Percentiles rank a stretch among this genome's conserved stretches.
Evolutionary conservation across 2,113 vertebrate species (phyloP).

Genomic region (Tylochromis polylepis): DNA sequence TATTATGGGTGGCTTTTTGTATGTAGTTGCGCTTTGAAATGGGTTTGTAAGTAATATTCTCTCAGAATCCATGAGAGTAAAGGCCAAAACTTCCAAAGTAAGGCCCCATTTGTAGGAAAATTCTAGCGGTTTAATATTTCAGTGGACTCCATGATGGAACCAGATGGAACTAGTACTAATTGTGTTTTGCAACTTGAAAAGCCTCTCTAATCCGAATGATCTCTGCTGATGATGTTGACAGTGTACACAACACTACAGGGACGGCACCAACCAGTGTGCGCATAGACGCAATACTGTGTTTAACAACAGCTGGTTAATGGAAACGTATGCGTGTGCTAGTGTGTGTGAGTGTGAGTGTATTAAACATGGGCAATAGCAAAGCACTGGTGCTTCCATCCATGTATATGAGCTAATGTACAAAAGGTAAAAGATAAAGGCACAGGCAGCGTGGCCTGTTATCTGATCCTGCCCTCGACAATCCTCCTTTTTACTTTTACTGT

Average conservation of each 20-base stretch:
- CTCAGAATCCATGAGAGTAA: neutral
- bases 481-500: neutral
- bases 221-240: conserved; percentile 18
- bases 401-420: conserved; percentile 50
- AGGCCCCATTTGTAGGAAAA: neutral
- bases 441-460: conserved; percentile 19
- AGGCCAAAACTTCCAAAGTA: neutral
- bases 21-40: neutral
- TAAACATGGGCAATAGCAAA: conserved; percentile 65
- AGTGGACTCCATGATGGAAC: conserved; percentile 18
- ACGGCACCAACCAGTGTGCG: neutral
- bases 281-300: conserved; percentile 7
- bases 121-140: neutral
- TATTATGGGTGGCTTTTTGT: neutral
- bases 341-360: neutral
- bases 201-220: neutral
- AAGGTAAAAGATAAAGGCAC: conserved; percentile 11
- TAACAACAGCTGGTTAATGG: neutral
- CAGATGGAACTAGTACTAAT: neutral
- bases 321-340: neutral
- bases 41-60: neutral
- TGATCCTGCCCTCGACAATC: conserved; percentile 41
- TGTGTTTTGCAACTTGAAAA: neutral
- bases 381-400: conserved; percentile 63
- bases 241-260: conserved; percentile 32